Conservation (phyloP, 1,140 invertebrate genomes). For the Scaptodrosophila lebanonensis region DNA sequence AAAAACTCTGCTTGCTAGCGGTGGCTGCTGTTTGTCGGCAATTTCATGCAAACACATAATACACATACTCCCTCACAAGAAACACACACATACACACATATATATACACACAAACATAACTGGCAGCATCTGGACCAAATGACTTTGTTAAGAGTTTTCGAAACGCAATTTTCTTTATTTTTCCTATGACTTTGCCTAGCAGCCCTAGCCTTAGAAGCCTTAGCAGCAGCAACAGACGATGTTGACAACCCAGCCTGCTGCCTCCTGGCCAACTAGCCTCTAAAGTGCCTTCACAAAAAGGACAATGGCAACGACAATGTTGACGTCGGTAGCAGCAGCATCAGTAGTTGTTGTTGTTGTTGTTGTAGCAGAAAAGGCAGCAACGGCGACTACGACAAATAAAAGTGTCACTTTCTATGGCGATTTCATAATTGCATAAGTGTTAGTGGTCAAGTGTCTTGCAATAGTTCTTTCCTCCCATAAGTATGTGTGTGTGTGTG, state of each 20-base stretch:
- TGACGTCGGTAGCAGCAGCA: too few species aligned
- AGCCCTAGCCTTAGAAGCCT: neutral
- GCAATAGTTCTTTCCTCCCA: conserved; percentile 34
- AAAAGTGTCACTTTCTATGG: conserved; percentile 75
- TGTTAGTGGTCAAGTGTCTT: conserved; percentile 72
- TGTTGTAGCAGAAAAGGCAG: neutral
- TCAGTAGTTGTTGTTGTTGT: too few species aligned
- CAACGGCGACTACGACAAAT: conserved; percentile 47
- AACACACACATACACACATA: conserved; percentile 4
- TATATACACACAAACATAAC: conserved; percentile 49
- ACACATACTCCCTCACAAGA: conserved; percentile 12
- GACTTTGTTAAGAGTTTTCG: conserved; percentile 74
- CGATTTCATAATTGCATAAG: conserved; percentile 76
- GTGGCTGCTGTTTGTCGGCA: conserved; percentile 32
- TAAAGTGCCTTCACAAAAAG: conserved; percentile 21
- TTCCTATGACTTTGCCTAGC: conserved; percentile 4
- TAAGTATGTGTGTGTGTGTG: neutral
- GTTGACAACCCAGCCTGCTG: too few species aligned
- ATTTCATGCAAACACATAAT: conserved; percentile 5
- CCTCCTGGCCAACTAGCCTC: too few species aligned
- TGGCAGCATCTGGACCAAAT: conserved; percentile 71
- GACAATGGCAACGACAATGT: conserved; percentile 62
- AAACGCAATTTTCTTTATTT: conserved; percentile 71
- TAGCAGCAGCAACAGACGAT: too few species aligned
- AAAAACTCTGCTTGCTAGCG: conserved; percentile 26